These are phyloP conservation scores for Thamnophis sirtalis DNA, from an alignment of 2,113 vertebrate species.

Conservation along the genomic window DNA sequence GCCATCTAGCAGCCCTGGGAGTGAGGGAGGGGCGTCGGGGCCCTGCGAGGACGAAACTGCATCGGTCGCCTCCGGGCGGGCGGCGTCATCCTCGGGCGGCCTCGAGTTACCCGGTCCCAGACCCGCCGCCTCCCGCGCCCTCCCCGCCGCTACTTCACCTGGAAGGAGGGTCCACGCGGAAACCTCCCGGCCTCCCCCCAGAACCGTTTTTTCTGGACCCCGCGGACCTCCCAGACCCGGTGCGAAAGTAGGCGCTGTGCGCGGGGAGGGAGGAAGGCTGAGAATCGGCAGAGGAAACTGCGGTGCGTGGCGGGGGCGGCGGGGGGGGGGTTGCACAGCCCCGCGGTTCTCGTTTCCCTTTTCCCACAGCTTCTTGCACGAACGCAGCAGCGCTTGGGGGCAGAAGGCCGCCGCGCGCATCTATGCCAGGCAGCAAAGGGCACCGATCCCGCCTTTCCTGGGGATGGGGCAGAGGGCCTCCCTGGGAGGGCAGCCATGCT, in stretches of 20 bases:
- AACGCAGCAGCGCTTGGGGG: neutral
- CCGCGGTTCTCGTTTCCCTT: neutral
- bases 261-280: neutral
- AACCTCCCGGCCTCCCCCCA: neutral
- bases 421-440: neutral
- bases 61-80: neutral
- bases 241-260: neutral
- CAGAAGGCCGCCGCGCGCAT: too few species aligned
- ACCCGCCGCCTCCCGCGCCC: too few species aligned
- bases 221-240: neutral
- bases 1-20: neutral
- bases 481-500: neutral
- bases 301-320: neutral
- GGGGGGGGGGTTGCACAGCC: neutral
- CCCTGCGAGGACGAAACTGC: neutral
- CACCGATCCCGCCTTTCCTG: neutral
- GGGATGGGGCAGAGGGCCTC: neutral
- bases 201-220: neutral
- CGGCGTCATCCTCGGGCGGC: neutral
- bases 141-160: neutral
- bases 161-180: neutral
- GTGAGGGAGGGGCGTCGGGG: neutral
- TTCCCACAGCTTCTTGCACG: neutral
- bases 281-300: neutral
- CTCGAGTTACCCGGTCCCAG: neutral